Evolutionary conservation across 2,797 vertebrate genomes (phyloP), one percentile per base, ranked within the genome.

Genomic region (Rhinichthys osculus): DNA sequence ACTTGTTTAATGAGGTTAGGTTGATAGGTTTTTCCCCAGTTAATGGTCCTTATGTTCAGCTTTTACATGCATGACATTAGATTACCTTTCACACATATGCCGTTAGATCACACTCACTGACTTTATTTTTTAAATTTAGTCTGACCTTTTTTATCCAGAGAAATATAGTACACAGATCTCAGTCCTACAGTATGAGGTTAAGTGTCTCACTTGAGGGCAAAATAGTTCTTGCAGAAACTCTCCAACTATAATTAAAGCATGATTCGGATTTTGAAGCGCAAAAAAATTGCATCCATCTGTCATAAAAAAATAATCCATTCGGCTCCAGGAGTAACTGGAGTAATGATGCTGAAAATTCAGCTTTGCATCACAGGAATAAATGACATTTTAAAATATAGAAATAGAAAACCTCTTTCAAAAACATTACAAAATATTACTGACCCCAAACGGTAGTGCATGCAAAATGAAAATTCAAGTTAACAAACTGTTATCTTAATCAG

Each of bases 1-100:
- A 71, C 27, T 44, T 71, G 47, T 33, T 72, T 80, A 86, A 81
- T 81, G 14, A 81, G 78, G 78, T 73, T 59, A 44, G 38, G 38
- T 79, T 71, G 35, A 85, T 71, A 62, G 38, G 66, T 80, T 76
- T 78, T 85, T 57, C 30, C 14, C 47, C 35, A 54, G 73, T 57
- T 76, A 76, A 52, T 64, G 72, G 23, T 77, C 35, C 73, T 69
- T 40, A 54, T 57, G 35, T 77, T 66, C 17, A 52, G 73, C 62
- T 77, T 69, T 69, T 50, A 30, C 33, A 69, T 3, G n/a, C 40
- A 17, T 30, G 38, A 59, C 66, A 42, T 17, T 69, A 84, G 35
- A 54, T 52, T 54, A n/a, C 40, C 59, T 84, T 62, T 40, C 59
- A 67, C 59, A 67, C 73, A 16, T 77, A 5, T 69, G 64, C 23